A percentile compares a stretch with the other conserved stretches of the same genome.
These are phyloP conservation scores for Nephrotoma guestfalica DNA, from an alignment of 2,888 invertebrate species.

Conservation along the genomic window DNA sequence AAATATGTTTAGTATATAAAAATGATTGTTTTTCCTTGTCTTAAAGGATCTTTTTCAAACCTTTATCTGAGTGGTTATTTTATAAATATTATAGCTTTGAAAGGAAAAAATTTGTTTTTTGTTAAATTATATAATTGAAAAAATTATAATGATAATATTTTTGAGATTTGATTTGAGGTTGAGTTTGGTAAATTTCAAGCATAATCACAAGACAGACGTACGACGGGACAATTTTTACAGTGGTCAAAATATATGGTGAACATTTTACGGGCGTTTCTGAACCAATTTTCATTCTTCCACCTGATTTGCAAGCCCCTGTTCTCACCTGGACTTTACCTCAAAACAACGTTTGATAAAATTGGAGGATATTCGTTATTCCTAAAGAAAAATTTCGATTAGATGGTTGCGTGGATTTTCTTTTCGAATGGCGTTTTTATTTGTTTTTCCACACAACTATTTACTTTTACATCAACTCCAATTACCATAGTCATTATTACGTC, in stretches of 20 bases:
- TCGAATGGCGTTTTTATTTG: no score
- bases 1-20: not conserved
- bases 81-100: not conserved
- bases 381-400: no score
- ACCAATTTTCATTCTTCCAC: no score
- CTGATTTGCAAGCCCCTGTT: no score
- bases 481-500: no score
- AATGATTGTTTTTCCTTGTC: not conserved
- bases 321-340: no score
- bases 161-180: not conserved
- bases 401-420: no score
- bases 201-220: not conserved
- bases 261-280: not conserved
- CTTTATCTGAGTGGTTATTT: not conserved
- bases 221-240: not conserved
- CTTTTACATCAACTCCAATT: no score
- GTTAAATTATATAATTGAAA: not conserved
- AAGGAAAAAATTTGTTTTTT: not conserved
- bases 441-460: no score
- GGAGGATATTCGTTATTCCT: no score
- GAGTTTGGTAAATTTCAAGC: not conserved
- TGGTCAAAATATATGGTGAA: not conserved
- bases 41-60: not conserved
- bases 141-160: not conserved
- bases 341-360: no score